Evolutionary conservation across 2,797 vertebrate species (phyloP), one percentile per base, ranked within the genome.

Genomic region (Oreochromis grahami): DNA sequence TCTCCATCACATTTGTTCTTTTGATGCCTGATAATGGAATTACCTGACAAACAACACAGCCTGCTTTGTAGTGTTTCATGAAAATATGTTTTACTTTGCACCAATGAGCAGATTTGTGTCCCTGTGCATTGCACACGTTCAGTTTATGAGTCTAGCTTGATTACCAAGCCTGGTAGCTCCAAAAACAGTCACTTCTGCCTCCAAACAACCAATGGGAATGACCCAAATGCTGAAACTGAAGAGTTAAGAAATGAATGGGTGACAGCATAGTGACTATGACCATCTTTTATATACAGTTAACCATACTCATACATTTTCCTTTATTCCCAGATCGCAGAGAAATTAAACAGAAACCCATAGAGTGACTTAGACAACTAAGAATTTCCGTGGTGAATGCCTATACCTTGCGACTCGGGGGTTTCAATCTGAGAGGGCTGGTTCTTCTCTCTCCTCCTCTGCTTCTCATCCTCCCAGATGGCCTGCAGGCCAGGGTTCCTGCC

Each of bases 391-490:
- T 11, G 19, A n/a, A n/a, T 19, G 5, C 83, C 8, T 90, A 94
- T 92, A 99, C 98, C 98, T 97, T 99, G 98, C 52, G 98, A 98
- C 65, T 97, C 95, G 1, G 97, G 95, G 11, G 95, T 80, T 72
- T 97, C 97, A 80, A 98, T 97, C 91, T 98, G 97, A 84, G 98
- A 99, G 60, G 95, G 93, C 93, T 97, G 95, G 87, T 97, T 96
- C 91, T 96, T 98, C 86, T 98, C 96, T 88, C 97, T 97, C 88
- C 98, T 96, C 60, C 99, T 96, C 91, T 98, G 98, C 91, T 98
- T 99, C 95, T 99, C 99, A 79, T 99, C 98, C 93, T 99, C 98
- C 98, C 99, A 99, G 94, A 99, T 99, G 81, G 97, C 97, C 92
- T 98, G 98, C 21, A 99, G 96, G 48, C 98, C 98, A 8, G 98